phyloP scores from a whole-genome alignment of 2,113 vertebrate genomes.

The Odobenus rosmarus region DNA sequence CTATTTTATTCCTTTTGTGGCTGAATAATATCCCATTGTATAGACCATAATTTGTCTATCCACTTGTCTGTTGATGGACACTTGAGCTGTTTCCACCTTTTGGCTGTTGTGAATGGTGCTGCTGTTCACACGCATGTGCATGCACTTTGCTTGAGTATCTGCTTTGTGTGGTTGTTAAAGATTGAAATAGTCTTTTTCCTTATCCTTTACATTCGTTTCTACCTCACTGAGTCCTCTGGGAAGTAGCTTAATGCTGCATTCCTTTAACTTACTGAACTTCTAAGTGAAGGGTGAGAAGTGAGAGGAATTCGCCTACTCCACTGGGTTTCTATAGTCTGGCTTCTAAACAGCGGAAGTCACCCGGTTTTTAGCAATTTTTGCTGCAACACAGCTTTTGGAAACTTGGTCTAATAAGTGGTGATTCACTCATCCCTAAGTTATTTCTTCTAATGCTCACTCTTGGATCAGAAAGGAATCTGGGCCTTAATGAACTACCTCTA shows the following conservation, averaged over 20 bases:
- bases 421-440: background rate
- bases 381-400: background rate
- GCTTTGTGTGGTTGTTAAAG: background rate
- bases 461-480: background rate
- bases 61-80: background rate
- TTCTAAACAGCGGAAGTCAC: constrained; percentile 16
- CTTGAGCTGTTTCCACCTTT: background rate
- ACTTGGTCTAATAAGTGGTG: background rate
- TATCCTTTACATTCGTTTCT: background rate
- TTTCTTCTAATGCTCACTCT: background rate
- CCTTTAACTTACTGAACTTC: background rate
- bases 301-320: background rate
- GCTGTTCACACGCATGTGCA: background rate
- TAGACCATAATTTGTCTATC: background rate
- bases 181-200: constrained; percentile 14
- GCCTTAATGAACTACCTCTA: background rate
- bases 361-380: background rate
- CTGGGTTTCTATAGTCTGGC: background rate
- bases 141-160: background rate
- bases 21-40: background rate
- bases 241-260: background rate
- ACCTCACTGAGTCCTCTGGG: background rate
- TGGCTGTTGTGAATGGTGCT: background rate
- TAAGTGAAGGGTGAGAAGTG: background rate
- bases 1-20: background rate